phyloP scores from a whole-genome alignment of 1,140 invertebrate species.

The Platorchestia sp. region DNA sequence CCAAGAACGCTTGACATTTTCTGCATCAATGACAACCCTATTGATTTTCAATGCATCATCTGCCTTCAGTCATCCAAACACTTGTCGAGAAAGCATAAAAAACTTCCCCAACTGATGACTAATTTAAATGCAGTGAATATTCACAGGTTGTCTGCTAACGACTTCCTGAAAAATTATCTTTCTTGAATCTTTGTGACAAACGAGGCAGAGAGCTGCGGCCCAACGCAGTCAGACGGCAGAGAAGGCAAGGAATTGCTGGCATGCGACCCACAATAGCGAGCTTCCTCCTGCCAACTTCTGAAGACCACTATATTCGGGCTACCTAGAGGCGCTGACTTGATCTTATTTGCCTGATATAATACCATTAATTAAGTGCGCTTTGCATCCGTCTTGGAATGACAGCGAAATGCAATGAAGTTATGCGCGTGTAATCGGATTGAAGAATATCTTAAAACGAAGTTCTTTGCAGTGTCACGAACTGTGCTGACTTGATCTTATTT shows the following conservation, averaged over 20 bases:
- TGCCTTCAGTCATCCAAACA: neutral
- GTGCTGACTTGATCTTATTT: neutral
- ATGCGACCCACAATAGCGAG: slow-evolving; percentile 39
- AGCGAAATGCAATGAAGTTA: neutral
- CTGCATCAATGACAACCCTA: neutral
- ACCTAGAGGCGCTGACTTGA: neutral
- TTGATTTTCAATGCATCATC: neutral
- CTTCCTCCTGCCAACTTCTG: neutral
- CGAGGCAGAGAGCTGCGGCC: neutral
- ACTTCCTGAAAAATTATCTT: neutral
- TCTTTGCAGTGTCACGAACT: neutral
- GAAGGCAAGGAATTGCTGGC: slow-evolving; percentile 30
- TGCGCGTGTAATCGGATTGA: neutral
- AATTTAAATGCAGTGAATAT: neutral
- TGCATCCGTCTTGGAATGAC: neutral
- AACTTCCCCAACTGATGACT: neutral
- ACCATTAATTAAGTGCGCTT: neutral
- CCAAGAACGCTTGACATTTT: neutral
- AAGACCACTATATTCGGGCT: slow-evolving; percentile 23
- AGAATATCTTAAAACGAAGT: neutral
- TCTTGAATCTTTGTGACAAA: neutral
- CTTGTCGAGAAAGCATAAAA: neutral
- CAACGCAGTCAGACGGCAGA: neutral
- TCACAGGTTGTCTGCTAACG: neutral
- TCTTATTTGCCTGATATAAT: slow-evolving; percentile 3